Base-by-base conservation (phyloP, 1,140 invertebrate genomes). In the Formica exsecta region DNA sequence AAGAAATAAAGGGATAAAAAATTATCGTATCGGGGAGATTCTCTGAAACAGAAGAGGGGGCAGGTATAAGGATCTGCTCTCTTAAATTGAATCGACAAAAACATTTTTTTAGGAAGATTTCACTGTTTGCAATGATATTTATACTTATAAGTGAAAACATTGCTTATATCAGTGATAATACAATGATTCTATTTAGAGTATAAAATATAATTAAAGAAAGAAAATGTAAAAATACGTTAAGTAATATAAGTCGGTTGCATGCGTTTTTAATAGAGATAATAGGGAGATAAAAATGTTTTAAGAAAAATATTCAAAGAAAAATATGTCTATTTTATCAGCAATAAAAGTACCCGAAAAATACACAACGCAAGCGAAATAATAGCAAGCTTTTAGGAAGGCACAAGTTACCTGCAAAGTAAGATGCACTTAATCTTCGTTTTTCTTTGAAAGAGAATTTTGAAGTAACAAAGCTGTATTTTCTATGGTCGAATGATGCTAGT, bases 271-370 rank as follows among this genome's bases (percentile, higher is more conserved):
- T 66, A 11, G 29, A 38, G 2, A 22, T 48, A 36, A 65, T 3
- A 38, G 16, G 36, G 44, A 51, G 44, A 32, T n/a, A n/a, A 3
- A 51, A 48, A 25, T 48, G n/a, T 8, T n/a, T 29, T 6, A 11
- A n/a, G 19, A 9, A 48, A 9, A 19, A 54, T 51, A 51, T 51
- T 51, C 3, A 54, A 13, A 29, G 36, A 70, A 32, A 59, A 80
- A 80, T 57, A 22, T 70, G 57, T 57, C 29, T 54, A 66, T 79
- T 68, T 70, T 54, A 80, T 80, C 29, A 70, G 16, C 16, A 41
- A 68, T 5, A 19, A 48, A n/a, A n/a, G 59, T 59, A 41, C 1
- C 0, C 16, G 6, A 59, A 38, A 54, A 13, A 25, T 38, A 19
- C 38, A 66, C 32, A 41, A 54, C n/a, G 22, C 48, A 29, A 25